A percentile compares a stretch with the other conserved stretches of the same genome.
Evolutionary conservation across 2,888 invertebrate species (phyloP).

Genomic region (Andrena flavipes): DNA sequence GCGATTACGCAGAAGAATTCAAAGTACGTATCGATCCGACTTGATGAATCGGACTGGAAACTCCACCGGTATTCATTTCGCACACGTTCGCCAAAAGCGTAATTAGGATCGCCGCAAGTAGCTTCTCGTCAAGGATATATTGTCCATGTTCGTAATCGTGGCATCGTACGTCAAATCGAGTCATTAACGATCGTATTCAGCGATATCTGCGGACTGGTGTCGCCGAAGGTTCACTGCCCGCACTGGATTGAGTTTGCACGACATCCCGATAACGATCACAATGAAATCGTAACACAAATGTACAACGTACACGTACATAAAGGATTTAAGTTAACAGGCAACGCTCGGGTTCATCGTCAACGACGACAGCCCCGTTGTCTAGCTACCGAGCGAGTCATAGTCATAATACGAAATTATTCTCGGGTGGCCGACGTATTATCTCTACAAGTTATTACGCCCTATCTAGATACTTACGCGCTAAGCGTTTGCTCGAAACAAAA

Average conservation of each 20-base stretch:
- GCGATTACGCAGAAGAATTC: not conserved
- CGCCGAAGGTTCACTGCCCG: conserved; percentile 55
- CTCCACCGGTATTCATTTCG: conserved; percentile 1
- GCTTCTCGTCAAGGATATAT: conserved; percentile 33
- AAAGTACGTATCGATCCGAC: not conserved
- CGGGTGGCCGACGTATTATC: conserved; percentile 47
- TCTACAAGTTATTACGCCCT: conserved; percentile 42
- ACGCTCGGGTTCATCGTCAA: not conserved
- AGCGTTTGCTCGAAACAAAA: conserved; percentile 45
- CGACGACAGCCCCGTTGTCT: conserved; percentile 13
- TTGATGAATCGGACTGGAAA: not conserved
- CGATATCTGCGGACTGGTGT: conserved; percentile 25
- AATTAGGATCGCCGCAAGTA: conserved; percentile 15
- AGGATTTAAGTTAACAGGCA: conserved; percentile 47
- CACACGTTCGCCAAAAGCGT: not conserved
- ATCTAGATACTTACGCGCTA: conserved; percentile 62
- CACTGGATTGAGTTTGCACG: conserved; percentile 49
- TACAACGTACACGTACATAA: conserved; percentile 25
- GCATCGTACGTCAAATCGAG: conserved; percentile 19
- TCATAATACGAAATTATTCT: conserved; percentile 49
- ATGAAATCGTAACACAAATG: conserved; percentile 49
- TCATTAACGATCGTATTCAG: conserved; percentile 29
- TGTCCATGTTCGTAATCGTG: conserved; percentile 32
- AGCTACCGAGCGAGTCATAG: conserved; percentile 39
- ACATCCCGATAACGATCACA: conserved; percentile 47